These are phyloP conservation scores for Rhynchophorus ferrugineus DNA, from an alignment of 1,140 invertebrate genomes.

Conservation along the genomic window DNA sequence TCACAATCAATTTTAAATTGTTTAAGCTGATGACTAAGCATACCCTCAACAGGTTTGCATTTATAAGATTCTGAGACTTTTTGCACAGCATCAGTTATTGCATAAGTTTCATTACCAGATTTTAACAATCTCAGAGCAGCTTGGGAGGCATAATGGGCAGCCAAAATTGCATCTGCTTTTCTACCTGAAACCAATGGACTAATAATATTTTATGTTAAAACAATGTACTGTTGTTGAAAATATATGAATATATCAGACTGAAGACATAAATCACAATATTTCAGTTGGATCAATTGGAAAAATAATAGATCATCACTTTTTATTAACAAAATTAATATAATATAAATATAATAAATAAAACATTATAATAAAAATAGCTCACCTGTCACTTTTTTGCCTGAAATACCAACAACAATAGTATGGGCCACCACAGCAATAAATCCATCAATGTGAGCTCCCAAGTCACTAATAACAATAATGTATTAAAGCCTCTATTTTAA, in stretches of 20 bases:
- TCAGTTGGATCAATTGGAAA: not conserved
- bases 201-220: too few species aligned
- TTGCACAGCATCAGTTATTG: constrained; percentile 87
- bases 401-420: constrained; percentile 80
- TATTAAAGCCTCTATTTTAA: too few species aligned
- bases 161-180: constrained; percentile 91
- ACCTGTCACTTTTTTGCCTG: constrained; percentile 62
- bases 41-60: constrained; percentile 97
- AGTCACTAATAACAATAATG: constrained; percentile 64
- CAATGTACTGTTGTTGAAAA: too few species aligned
- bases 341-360: not conserved
- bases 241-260: not conserved
- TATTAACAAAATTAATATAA: not conserved
- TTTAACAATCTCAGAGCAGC: constrained; percentile 87
- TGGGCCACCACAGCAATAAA: constrained; percentile 98
- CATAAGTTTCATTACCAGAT: constrained; percentile 74
- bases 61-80: constrained; percentile 88
- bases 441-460: constrained; percentile 97
- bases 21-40: constrained; percentile 96
- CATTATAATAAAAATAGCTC: not conserved
- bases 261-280: not conserved
- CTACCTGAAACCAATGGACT: constrained; percentile 43
- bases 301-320: too few species aligned
- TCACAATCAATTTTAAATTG: constrained; percentile 97
- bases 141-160: constrained; percentile 91